phyloP scores from a whole-genome alignment of 2,888 invertebrate genomes.

The Cerceris ruficornis region DNA sequence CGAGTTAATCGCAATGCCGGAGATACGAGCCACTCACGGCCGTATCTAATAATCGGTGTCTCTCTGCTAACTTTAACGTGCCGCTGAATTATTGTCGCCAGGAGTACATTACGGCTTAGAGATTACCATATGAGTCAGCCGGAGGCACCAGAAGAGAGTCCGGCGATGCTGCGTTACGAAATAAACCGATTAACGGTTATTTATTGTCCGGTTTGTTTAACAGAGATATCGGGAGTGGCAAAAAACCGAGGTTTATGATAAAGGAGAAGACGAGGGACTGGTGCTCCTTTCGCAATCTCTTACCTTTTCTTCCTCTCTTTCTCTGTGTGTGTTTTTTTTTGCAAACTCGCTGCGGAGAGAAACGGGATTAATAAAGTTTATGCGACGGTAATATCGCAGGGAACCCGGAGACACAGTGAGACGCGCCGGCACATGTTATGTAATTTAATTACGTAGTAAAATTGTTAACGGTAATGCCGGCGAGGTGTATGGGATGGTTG shows the following conservation, averaged over 20 bases:
- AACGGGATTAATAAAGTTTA: too few species aligned
- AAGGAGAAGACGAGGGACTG: neutral
- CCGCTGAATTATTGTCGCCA: slow-evolving; percentile 38
- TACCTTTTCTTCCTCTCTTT: too few species aligned
- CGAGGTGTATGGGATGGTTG: neutral
- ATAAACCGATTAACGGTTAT: slow-evolving; percentile 45
- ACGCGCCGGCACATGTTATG: neutral
- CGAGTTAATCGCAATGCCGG: slow-evolving; percentile 18
- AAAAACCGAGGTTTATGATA: slow-evolving; percentile 9
- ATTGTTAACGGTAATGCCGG: neutral
- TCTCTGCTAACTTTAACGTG: slow-evolving; percentile 13
- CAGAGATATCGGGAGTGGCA: slow-evolving; percentile 7
- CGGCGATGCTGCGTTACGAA: slow-evolving; percentile 9
- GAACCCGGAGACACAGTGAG: neutral
- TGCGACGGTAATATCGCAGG: neutral
- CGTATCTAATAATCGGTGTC: slow-evolving; percentile 49
- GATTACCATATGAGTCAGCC: slow-evolving; percentile 36
- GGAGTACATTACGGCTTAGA: slow-evolving; percentile 25
- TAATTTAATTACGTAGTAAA: neutral
- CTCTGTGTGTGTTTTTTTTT: too few species aligned
- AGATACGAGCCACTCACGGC: slow-evolving; percentile 25
- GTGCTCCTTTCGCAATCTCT: neutral
- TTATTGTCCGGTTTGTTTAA: slow-evolving; percentile 35
- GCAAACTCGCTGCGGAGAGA: too few species aligned
- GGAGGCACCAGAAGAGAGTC: slow-evolving; percentile 9